Conservation (phyloP, 1,140 invertebrate species). For the Aphelenchoides besseyi region DNA sequence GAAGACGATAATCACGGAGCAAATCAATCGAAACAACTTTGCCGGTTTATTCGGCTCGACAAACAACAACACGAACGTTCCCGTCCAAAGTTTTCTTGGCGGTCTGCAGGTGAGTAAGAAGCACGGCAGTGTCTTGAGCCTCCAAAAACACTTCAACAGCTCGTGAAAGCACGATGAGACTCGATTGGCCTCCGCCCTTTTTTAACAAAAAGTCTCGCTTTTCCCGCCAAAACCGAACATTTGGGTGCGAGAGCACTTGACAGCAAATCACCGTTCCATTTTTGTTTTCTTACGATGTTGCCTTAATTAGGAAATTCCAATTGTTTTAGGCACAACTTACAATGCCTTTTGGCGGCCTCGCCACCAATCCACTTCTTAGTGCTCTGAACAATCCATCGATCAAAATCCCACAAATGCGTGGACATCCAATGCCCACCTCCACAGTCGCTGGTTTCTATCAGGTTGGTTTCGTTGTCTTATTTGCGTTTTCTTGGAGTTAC, state of each 20-base stretch:
- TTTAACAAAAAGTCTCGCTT: not conserved
- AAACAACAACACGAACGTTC: not conserved
- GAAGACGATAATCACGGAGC: not conserved
- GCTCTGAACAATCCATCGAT: not conserved
- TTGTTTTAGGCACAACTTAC: conserved; percentile 1
- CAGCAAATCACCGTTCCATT: not conserved
- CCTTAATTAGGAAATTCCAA: not conserved
- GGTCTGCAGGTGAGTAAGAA: not conserved
- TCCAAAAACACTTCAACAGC: too few species aligned
- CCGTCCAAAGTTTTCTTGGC: not conserved
- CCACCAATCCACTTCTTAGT: not conserved
- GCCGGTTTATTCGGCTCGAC: not conserved
- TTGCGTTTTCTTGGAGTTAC: not conserved
- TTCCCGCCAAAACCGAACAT: not conserved
- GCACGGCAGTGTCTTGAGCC: not conserved
- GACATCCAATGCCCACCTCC: not conserved
- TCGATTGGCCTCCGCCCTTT: not conserved
- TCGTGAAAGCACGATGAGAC: too few species aligned
- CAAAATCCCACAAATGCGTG: not conserved
- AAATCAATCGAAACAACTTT: not conserved
- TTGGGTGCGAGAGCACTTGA: not conserved
- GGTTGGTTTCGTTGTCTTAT: not conserved
- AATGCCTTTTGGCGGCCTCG: not conserved
- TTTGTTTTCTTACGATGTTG: not conserved
- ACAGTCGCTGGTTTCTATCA: not conserved